These are phyloP conservation scores for Poeciliopsis prolifica DNA, from an alignment of 2,113 vertebrate species.

Conservation along the genomic window DNA sequence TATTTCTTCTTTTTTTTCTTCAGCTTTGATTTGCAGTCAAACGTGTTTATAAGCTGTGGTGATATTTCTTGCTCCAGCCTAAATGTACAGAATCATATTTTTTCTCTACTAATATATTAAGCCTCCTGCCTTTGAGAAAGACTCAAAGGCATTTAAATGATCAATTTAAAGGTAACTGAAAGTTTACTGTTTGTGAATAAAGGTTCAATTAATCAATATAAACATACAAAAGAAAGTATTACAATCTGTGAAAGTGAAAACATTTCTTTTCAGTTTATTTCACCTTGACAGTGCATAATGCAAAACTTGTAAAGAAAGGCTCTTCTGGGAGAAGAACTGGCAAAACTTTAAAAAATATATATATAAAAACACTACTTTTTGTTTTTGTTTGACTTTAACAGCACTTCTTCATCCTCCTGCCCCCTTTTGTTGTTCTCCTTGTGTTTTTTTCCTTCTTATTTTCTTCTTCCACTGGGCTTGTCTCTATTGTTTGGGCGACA, in stretches of 20 bases:
- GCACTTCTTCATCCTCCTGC: not conserved
- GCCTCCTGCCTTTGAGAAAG: not conserved
- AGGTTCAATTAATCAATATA: not conserved
- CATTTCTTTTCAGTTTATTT: constrained; percentile 16
- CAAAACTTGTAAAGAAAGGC: not conserved
- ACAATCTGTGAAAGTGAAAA: not conserved
- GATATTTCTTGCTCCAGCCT: not conserved
- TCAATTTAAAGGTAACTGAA: constrained; percentile 19
- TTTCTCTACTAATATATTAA: constrained; percentile 3
- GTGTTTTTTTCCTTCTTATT: not conserved
- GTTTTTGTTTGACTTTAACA: not conserved
- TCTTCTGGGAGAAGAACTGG: not conserved
- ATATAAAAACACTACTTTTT: not conserved
- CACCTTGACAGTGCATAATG: constrained; percentile 35
- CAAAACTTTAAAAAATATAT: not conserved
- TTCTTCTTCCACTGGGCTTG: not conserved
- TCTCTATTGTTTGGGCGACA: constrained; percentile 38
- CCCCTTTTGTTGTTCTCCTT: not conserved
- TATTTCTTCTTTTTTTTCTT: not conserved
- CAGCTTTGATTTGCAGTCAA: not conserved
- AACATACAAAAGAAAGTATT: no score
- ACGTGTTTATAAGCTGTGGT: not conserved
- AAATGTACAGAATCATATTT: not conserved
- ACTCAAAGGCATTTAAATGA: not conserved
- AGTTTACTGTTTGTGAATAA: constrained; percentile 3